Base-by-base conservation (phyloP, 2,797 vertebrate species). In the Acipenser oxyrinchus region DNA sequence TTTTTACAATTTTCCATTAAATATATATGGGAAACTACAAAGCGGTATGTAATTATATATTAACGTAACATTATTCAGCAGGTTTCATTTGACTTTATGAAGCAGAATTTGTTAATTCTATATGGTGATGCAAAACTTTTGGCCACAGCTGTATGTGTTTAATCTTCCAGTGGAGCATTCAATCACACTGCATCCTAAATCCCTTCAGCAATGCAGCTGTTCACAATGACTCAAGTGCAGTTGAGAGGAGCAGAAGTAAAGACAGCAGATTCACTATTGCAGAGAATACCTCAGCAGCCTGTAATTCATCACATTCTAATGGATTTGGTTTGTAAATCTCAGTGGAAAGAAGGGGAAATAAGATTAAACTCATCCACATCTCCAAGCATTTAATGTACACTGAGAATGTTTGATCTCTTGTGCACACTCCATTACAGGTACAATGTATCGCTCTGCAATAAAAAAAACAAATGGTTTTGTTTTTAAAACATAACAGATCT, bases 341-440 rank as follows among this genome's bases (percentile, higher is more conserved):
- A 48, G 65, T 12, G 4, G 12, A 50, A 67, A 61, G 13, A 37
- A 37, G 58, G 49, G 12, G 48, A 12, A 5, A 11, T 49, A 59
- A 49, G 8, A 48, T 66, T 59, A 7, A 59, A 60, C 50, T 51
- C 10, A 51, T 67, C 49, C 66, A 51, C 57, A 50, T 15, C 12
- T 66, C 51, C 49, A 53, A 55, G 48, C 48, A 65, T n/a, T 11
- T n/a, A 18, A n/a, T 7, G 60, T 10, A 12, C 48, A 49, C n/a
- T 52, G 37, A 59, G 64, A 68, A 49, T 12, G 61, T 37, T 70
- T 68, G 68, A 73, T 70, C 66, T n/a, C 51, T 50, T 48, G 62
- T 58, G 55, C 6, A 4, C 15, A 10, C 6, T 60, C 6, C 11
- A 51, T 66, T 50, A 49, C 13, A 18, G 8, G 6, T 60, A 18